These are phyloP conservation scores for Apeira syringaria DNA, from an alignment of 2,888 invertebrate genomes.

Conservation along the genomic window DNA sequence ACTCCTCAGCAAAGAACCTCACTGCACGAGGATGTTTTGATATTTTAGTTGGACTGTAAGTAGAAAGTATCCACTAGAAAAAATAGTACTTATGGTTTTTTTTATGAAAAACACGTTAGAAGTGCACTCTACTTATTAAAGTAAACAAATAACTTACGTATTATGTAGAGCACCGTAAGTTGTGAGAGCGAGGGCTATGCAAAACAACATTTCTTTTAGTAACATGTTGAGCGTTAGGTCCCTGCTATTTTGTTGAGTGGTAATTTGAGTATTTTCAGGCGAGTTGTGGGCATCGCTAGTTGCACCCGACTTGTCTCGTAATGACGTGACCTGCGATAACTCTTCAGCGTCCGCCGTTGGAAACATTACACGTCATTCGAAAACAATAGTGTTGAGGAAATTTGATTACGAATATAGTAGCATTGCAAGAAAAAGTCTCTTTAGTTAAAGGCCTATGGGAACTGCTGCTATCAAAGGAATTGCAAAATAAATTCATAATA, in stretches of 20 bases:
- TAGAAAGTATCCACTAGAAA: constrained; percentile 17
- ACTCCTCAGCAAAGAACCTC: constrained; percentile 88
- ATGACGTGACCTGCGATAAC: constrained; percentile 75
- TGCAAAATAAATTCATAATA: constrained; percentile 48
- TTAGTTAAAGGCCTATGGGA: constrained; percentile 24
- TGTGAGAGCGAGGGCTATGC: constrained; percentile 85
- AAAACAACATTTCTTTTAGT: constrained; percentile 86
- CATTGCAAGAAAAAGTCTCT: constrained; percentile 48
- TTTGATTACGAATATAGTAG: constrained; percentile 43
- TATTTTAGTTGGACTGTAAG: constrained; percentile 63
- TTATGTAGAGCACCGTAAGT: constrained; percentile 88
- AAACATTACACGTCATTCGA: constrained; percentile 83
- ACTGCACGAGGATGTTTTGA: constrained; percentile 80
- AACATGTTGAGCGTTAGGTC: constrained; percentile 81
- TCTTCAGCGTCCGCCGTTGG: constrained; percentile 76
- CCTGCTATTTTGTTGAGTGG: constrained; percentile 60
- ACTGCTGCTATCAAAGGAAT: constrained; percentile 28
- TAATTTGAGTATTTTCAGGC: constrained; percentile 55
- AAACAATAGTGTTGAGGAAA: constrained; percentile 59
- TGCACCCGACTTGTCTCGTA: constrained; percentile 54
- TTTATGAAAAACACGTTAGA: not conserved
- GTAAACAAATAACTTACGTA: constrained; percentile 79
- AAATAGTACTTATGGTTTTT: not conserved
- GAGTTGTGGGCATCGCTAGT: constrained; percentile 70
- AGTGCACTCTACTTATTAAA: not conserved